Evolutionary conservation across 1,140 invertebrate species (phyloP).

Genomic region (Cotesia typhae): DNA sequence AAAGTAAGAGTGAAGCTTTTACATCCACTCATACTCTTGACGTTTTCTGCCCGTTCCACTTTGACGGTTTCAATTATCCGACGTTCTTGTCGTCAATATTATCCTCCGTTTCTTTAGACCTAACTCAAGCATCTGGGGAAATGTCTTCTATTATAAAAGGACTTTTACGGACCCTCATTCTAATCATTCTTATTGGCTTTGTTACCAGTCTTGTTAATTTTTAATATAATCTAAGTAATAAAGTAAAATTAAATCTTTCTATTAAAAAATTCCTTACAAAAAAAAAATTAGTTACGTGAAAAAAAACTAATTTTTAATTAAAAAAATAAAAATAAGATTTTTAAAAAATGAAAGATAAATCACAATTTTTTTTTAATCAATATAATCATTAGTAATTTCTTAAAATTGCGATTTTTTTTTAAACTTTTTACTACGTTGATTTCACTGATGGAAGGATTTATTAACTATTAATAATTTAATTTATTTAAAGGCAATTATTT

Average conservation of each 20-base stretch:
- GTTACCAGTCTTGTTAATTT: neutral
- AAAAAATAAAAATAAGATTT: too few species aligned
- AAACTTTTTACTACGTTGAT: neutral
- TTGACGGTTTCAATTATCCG: conserved; percentile 22
- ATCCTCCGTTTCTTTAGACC: conserved; percentile 6
- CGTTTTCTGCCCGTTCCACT: neutral
- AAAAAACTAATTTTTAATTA: too few species aligned
- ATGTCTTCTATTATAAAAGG: neutral
- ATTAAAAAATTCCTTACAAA: too few species aligned
- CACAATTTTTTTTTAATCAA: too few species aligned
- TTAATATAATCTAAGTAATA: neutral
- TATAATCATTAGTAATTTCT: too few species aligned
- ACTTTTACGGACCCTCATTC: neutral
- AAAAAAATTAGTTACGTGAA: too few species aligned
- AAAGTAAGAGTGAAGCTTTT: neutral
- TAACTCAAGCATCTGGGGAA: conserved; percentile 15
- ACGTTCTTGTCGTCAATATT: conserved; percentile 23
- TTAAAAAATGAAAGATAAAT: too few species aligned
- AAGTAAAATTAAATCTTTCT: neutral
- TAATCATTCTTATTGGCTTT: conserved; percentile 10
- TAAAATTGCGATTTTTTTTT: neutral
- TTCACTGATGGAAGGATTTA: too few species aligned
- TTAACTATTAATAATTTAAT: too few species aligned
- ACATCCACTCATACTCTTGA: neutral
- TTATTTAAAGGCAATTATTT: too few species aligned